Evolutionary conservation across 2,113 vertebrate species (phyloP).

Genomic region (Pangasianodon hypophthalmus): DNA sequence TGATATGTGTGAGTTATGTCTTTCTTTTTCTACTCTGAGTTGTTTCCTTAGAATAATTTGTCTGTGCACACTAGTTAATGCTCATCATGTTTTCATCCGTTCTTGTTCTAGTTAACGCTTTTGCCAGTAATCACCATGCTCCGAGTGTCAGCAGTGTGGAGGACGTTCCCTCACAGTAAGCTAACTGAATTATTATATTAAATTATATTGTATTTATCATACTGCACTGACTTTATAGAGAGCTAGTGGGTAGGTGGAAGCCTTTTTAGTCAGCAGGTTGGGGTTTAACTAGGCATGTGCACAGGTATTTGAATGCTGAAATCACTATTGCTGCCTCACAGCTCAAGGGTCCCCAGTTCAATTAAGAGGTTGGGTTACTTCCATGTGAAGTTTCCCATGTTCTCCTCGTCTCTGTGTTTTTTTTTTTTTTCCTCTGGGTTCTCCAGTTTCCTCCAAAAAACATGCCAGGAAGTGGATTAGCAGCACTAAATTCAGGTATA

Average conservation of each 20-base stretch:
- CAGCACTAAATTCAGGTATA: too few species aligned
- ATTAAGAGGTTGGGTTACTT: not conserved
- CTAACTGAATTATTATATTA: not conserved
- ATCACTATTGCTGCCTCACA: not conserved
- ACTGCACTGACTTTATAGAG: not conserved
- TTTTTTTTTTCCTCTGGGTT: not conserved
- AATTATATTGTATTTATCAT: not conserved
- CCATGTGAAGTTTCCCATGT: not conserved
- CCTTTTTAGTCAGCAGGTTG: not conserved
- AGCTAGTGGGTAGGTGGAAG: not conserved
- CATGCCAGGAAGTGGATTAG: not conserved
- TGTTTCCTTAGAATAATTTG: not conserved
- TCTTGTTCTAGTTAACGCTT: slow-evolving; percentile 55
- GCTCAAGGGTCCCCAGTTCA: not conserved
- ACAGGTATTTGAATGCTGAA: not conserved
- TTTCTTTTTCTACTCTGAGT: not conserved
- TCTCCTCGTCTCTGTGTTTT: not conserved
- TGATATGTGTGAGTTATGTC: slow-evolving; percentile 66
- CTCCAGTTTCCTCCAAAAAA: not conserved
- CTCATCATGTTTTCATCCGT: not conserved
- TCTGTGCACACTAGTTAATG: not conserved
- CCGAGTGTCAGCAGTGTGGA: slow-evolving; percentile 61
- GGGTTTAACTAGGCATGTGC: not conserved
- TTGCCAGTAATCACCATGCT: slow-evolving; percentile 53
- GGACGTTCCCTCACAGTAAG: slow-evolving; percentile 70